phyloP scores from a whole-genome alignment of 1,140 invertebrate species.

The Parapsyche elsis region DNA sequence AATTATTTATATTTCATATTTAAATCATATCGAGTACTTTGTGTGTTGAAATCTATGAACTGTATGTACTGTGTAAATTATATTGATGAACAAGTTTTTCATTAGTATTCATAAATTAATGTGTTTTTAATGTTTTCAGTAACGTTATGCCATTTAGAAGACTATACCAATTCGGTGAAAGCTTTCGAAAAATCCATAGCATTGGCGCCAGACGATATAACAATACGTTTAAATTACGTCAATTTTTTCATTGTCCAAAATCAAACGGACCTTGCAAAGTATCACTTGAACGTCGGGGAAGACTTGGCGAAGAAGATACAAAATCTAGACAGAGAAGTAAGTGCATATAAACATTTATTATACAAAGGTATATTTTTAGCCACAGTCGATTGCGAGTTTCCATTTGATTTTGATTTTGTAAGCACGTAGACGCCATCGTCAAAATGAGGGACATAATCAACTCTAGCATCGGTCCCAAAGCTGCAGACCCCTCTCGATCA shows the following conservation, averaged over 20 bases:
- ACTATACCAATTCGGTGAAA: conserved; percentile 59
- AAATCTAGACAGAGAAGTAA: conserved; percentile 47
- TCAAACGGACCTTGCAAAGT: conserved; percentile 41
- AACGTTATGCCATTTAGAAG: conserved; percentile 58
- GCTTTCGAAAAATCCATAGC: conserved; percentile 58
- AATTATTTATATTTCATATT: too few species aligned
- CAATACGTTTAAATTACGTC: conserved; percentile 49
- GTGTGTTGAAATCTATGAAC: too few species aligned
- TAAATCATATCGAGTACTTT: too few species aligned
- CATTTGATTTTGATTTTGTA: background rate
- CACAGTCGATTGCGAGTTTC: background rate
- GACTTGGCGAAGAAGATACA: conserved; percentile 33
- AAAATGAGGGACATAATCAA: background rate
- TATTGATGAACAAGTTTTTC: too few species aligned
- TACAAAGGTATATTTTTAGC: too few species aligned
- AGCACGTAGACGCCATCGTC: conserved; percentile 26
- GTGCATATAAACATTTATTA: too few species aligned
- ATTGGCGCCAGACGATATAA: conserved; percentile 57
- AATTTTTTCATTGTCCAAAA: conserved; percentile 38
- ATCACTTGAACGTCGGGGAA: conserved; percentile 43
- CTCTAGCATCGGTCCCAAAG: background rate
- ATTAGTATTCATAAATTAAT: background rate
- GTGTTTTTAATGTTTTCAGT: conserved; percentile 52
- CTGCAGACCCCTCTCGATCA: background rate
- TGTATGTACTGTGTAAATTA: too few species aligned